Conservation (phyloP, 2,888 invertebrate genomes). For the Caenorhabditis sp. region DNA sequence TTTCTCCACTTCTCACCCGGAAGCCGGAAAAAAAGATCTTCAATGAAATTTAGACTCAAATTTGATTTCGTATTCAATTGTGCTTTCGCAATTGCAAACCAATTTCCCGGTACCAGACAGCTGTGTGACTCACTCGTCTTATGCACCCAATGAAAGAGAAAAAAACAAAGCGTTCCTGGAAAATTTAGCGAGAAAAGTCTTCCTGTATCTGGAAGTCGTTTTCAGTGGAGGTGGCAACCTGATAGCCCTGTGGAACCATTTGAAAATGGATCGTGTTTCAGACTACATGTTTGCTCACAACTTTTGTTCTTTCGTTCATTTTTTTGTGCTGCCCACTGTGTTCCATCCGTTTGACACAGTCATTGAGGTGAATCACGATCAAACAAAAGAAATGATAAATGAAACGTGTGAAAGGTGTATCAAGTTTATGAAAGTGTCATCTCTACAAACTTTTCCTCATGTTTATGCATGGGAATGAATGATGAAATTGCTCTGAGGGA, state of each 20-base stretch:
- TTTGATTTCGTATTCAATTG: constrained; percentile 34
- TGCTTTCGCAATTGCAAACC: constrained; percentile 19
- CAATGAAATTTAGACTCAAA: constrained; percentile 9
- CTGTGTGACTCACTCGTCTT: constrained; percentile 15
- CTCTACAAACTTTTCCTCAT: constrained; percentile 3
- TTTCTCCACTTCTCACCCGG: neutral
- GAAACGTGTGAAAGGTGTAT: constrained; percentile 41
- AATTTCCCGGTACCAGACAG: constrained; percentile 16
- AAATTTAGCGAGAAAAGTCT: neutral
- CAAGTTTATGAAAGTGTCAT: constrained; percentile 27
- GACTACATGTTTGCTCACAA: constrained; percentile 30
- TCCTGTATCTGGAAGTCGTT: neutral
- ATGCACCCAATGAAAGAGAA: neutral
- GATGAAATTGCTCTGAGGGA: constrained; percentile 23
- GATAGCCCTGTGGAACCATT: neutral
- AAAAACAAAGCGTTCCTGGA: constrained; percentile 1
- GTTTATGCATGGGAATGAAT: constrained; percentile 37
- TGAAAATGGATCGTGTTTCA: constrained; percentile 13
- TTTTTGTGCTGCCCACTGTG: constrained; percentile 3
- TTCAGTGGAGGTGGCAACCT: constrained; percentile 9
- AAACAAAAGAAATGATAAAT: constrained; percentile 17
- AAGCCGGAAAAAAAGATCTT: neutral
- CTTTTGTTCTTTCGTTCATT: constrained; percentile 10
- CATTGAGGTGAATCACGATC: constrained; percentile 45
- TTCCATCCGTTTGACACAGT: constrained; percentile 24